phyloP scores from a whole-genome alignment of 30 jellyfish, hydroid and myxozoan genomes.

The Aurelia aurita complex sp. Pacific region DNA sequence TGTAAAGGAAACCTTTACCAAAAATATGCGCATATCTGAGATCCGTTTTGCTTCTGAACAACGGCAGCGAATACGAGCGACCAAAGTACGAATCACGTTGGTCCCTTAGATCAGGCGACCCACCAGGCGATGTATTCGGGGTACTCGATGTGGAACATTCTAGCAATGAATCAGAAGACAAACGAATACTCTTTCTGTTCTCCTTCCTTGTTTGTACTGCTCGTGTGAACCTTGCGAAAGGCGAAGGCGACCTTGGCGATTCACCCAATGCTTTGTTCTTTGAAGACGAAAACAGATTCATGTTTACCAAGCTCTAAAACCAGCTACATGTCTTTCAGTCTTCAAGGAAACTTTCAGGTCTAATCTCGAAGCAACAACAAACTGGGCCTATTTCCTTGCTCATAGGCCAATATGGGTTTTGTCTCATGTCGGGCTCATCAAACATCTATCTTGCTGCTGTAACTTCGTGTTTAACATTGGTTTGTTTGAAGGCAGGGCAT shows the following conservation, averaged over 20 bases:
- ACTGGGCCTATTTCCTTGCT: too few species aligned
- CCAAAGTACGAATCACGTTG: constrained; percentile 13
- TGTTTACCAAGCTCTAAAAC: neutral
- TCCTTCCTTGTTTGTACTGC: constrained; percentile 59
- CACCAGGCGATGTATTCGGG: constrained; percentile 39
- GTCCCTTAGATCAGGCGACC: constrained; percentile 21
- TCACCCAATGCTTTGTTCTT: constrained; percentile 15
- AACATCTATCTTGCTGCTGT: neutral
- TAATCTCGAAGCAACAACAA: too few species aligned
- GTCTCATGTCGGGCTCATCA: neutral
- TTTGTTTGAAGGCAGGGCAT: too few species aligned
- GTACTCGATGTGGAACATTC: constrained; percentile 2
- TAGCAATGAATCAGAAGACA: constrained; percentile 32
- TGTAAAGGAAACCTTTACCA: constrained; percentile 17
- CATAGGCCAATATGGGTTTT: neutral
- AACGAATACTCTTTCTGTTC: constrained; percentile 30
- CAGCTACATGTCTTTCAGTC: neutral
- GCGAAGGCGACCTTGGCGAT: constrained; percentile 31
- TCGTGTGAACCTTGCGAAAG: constrained; percentile 35
- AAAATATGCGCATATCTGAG: constrained; percentile 54
- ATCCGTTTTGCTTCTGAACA: constrained; percentile 55
- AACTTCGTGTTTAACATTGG: too few species aligned
- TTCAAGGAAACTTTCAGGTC: neutral
- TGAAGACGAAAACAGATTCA: constrained; percentile 47
- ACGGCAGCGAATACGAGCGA: constrained; percentile 48